Percentiles rank a stretch among this genome's conserved stretches.
phyloP scores from a whole-genome alignment of 2,888 invertebrate species.

The Atherix ibis region DNA sequence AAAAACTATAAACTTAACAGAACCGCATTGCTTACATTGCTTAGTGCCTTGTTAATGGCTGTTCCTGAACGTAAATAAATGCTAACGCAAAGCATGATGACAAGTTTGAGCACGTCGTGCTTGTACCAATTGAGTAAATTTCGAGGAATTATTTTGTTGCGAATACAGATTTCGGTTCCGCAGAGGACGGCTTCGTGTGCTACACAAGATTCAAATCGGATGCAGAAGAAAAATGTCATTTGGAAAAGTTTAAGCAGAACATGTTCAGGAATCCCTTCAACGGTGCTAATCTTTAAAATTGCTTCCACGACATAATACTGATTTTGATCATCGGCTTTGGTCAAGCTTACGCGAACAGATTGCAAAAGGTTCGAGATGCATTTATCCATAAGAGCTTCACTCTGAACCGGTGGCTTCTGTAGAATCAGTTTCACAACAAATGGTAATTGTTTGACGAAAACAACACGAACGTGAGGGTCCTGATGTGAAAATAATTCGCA shows the following conservation, averaged over 20 bases:
- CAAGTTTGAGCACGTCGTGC: slow-evolving; percentile 22
- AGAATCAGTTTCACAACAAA: slow-evolving; percentile 1
- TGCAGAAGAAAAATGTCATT: slow-evolving; percentile 24
- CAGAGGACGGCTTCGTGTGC: slow-evolving; percentile 25
- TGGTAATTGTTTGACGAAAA: slow-evolving; percentile 7
- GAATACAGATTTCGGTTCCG: slow-evolving; percentile 24
- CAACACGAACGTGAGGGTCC: slow-evolving; percentile 4
- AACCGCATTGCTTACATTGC: slow-evolving; percentile 16
- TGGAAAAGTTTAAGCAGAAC: slow-evolving; percentile 24
- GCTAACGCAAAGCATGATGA: slow-evolving; percentile 21
- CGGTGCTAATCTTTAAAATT: slow-evolving; percentile 12
- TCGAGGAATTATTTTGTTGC: slow-evolving; percentile 21
- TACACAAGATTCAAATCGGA: slow-evolving; percentile 22
- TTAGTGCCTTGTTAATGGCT: slow-evolving; percentile 20
- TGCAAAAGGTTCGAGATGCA: slow-evolving; percentile 9
- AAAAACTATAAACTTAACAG: background rate
- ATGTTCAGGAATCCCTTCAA: slow-evolving; percentile 17
- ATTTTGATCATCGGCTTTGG: slow-evolving; percentile 7
- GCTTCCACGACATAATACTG: slow-evolving; percentile 13
- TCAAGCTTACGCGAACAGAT: slow-evolving; percentile 8
- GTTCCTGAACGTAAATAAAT: slow-evolving; percentile 22
- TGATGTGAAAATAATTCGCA: slow-evolving; percentile 7
- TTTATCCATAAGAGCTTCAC: slow-evolving; percentile 9
- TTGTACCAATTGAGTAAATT: slow-evolving; percentile 31
- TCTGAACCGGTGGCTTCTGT: background rate